A percentile compares a stretch with the other conserved stretches of the same genome.
Evolutionary conservation across 2,888 invertebrate genomes (phyloP).

Genomic region (Cephus sareptanus): DNA sequence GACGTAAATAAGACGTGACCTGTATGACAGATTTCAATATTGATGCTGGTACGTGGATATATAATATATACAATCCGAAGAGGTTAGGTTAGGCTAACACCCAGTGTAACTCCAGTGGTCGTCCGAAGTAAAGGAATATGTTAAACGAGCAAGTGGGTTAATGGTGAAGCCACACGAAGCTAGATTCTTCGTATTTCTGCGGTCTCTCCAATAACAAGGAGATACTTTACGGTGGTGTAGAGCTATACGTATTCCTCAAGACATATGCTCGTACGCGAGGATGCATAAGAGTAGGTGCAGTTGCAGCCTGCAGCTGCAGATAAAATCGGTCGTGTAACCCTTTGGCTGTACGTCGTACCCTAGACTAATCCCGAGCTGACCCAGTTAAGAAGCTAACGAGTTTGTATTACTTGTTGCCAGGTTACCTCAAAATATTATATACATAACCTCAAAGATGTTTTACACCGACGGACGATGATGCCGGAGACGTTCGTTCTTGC

Average conservation of each 20-base stretch:
- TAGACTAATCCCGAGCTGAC: neutral
- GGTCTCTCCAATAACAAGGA: neutral
- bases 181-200: neutral
- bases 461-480: neutral
- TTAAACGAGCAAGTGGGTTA: conserved; percentile 47
- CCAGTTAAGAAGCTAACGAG: neutral
- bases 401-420: neutral
- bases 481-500: neutral
- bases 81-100: neutral
- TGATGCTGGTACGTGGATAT: neutral
- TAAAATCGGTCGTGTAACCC: neutral
- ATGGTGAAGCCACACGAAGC: conserved; percentile 27
- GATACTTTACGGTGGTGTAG: neutral
- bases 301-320: neutral
- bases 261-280: neutral
- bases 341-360: neutral
- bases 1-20: neutral
- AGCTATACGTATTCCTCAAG: neutral
- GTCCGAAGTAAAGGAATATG: neutral
- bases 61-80: neutral
- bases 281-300: neutral
- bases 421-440: neutral
- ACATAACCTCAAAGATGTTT: neutral
- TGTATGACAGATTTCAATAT: neutral
- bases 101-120: neutral